A percentile compares a stretch with the other conserved stretches of the same genome.
These are phyloP conservation scores for Sycophila sp. DNA, from an alignment of 1,140 invertebrate genomes.

Conservation along the genomic window DNA sequence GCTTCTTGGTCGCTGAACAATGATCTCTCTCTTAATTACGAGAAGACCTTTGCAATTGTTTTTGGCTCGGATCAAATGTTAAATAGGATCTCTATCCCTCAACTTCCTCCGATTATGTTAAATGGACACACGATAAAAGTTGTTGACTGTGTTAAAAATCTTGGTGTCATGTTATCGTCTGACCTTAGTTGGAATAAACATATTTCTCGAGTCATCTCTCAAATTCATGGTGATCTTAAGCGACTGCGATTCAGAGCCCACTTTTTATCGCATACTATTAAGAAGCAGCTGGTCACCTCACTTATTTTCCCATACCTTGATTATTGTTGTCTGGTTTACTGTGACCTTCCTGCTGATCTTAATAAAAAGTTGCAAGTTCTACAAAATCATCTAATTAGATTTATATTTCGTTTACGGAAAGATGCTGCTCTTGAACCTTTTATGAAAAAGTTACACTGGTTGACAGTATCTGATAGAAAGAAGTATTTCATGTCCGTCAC, in stretches of 20 bases:
- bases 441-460: background rate
- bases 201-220: background rate
- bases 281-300: background rate
- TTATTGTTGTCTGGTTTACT: background rate
- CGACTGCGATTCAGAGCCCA: background rate
- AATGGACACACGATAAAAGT: background rate
- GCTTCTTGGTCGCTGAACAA: background rate
- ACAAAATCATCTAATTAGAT: background rate
- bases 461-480: background rate
- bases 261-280: background rate
- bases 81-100: background rate
- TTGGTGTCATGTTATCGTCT: background rate
- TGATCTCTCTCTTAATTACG: background rate
- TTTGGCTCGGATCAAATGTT: background rate
- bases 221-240: background rate
- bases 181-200: background rate
- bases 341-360: background rate
- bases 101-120: background rate
- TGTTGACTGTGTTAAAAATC: background rate
- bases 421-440: background rate
- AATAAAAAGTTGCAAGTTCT: background rate
- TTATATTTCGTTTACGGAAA: background rate
- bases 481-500: background rate
- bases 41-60: background rate
- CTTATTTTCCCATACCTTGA: background rate